Conservation (phyloP, 2,888 invertebrate species). For the Leucoptera coffeella region DNA sequence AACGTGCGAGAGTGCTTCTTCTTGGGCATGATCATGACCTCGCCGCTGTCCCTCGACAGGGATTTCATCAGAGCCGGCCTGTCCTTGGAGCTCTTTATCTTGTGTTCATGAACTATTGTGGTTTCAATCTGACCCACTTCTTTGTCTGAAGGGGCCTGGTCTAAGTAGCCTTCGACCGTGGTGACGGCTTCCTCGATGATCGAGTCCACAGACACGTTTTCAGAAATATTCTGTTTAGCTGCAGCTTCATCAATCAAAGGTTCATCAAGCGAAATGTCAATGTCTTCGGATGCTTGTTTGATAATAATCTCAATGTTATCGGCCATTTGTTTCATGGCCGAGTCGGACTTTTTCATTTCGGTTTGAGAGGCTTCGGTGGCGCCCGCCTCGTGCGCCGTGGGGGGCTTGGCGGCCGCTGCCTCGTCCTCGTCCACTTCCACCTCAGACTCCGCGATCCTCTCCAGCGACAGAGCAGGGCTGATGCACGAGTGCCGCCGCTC, state of each 20-base stretch:
- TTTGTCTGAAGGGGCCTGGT: constrained; percentile 17
- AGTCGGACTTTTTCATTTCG: constrained; percentile 39
- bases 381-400: constrained; percentile 10
- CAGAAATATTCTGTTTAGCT: constrained; percentile 17
- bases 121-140: constrained; percentile 17
- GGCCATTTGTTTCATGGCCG: constrained; percentile 47
- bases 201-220: constrained; percentile 37
- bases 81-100: constrained; percentile 22
- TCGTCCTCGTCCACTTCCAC: constrained; percentile 35
- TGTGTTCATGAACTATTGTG: constrained; percentile 22
- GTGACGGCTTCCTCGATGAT: constrained; percentile 41
- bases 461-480: constrained; percentile 40
- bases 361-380: constrained; percentile 11
- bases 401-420: constrained; percentile 7
- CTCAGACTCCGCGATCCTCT: constrained; percentile 42
- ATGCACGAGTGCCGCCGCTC: constrained; percentile 43
- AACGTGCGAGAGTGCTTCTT: constrained; percentile 42
- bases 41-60: constrained; percentile 40
- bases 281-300: constrained; percentile 43
- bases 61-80: constrained; percentile 38
- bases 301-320: constrained; percentile 47
- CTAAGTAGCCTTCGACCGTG: constrained; percentile 31
- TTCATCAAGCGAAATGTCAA: constrained; percentile 36
- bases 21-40: constrained; percentile 39
- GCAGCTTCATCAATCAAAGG: constrained; percentile 12